Conservation (phyloP, 37 sponge, comb jelly and placozoan genomes). For the Beroe ovata region DNA sequence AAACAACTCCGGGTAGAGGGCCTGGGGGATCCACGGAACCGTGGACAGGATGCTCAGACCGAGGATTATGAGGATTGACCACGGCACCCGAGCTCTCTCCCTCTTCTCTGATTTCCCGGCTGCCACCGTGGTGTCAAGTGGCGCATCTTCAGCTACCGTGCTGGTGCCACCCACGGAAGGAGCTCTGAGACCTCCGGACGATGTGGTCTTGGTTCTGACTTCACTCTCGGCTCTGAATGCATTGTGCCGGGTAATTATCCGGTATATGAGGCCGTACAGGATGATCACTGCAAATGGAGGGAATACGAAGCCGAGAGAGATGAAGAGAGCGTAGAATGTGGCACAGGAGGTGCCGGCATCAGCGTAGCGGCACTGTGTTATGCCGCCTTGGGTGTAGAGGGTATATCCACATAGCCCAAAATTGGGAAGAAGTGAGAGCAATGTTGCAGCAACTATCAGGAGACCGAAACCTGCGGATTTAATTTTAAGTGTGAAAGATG, state of each 20-base stretch:
- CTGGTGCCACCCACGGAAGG: background rate
- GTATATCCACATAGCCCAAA: constrained; percentile 32
- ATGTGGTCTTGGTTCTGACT: background rate
- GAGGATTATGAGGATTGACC: constrained; percentile 14
- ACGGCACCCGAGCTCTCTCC: constrained; percentile 7
- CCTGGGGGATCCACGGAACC: constrained; percentile 46
- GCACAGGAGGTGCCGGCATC: background rate
- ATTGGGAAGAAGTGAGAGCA: constrained; percentile 17
- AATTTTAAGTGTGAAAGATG: no score
- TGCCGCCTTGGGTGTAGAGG: background rate
- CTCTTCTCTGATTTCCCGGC: background rate
- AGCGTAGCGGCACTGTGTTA: constrained; percentile 19
- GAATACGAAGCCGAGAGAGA: constrained; percentile 10
- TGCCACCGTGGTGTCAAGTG: background rate
- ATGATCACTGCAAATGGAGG: background rate
- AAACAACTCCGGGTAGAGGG: constrained; percentile 62
- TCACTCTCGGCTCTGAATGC: background rate
- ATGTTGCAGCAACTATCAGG: background rate
- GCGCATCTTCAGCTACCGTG: background rate
- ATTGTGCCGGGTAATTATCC: background rate
- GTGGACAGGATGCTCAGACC: constrained; percentile 18
- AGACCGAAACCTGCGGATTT: background rate
- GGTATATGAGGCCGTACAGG: constrained; percentile 29
- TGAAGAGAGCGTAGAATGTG: constrained; percentile 11
- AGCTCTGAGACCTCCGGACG: background rate